A percentile compares a stretch with the other conserved stretches of the same genome.
Evolutionary conservation across 2,888 invertebrate species (phyloP).

Genomic region (Rhyacophila evoluta): DNA sequence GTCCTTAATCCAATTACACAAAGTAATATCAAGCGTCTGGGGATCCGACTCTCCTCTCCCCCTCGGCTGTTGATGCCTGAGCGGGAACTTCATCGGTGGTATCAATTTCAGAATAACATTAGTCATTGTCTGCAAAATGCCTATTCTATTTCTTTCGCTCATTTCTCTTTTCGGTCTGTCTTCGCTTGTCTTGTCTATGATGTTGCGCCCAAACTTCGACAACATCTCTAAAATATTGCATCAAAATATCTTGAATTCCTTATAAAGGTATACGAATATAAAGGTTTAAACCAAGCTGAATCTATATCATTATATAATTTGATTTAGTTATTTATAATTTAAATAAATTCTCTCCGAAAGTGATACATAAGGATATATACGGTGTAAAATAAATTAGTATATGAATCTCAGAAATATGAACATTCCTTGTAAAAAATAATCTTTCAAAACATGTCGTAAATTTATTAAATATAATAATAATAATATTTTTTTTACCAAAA

Average conservation of each 20-base stretch:
- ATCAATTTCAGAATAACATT: conserved; percentile 55
- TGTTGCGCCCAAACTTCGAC: not conserved
- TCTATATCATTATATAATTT: no score
- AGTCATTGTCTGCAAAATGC: conserved; percentile 55
- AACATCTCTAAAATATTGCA: not conserved
- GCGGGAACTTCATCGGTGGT: conserved; percentile 44
- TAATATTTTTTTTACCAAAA: no score
- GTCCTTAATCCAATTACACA: conserved; percentile 55
- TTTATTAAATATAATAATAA: no score
- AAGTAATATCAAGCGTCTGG: conserved; percentile 54
- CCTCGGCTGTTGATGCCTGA: not conserved
- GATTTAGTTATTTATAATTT: no score
- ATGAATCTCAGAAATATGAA: no score
- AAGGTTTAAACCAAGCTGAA: no score
- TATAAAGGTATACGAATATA: no score
- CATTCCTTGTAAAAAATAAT: no score
- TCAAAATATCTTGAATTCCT: not conserved
- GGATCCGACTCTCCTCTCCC: conserved; percentile 34
- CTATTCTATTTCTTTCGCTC: conserved; percentile 52
- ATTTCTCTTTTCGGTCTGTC: conserved; percentile 44
- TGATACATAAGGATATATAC: no score
- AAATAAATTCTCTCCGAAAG: no score
- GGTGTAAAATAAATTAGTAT: no score
- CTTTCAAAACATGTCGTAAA: no score
- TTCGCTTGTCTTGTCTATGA: not conserved